A percentile compares a stretch with the other conserved stretches of the same genome.
Conservation (phyloP, 2,888 invertebrate species). For the Tetramorium bicarinatum region DNA sequence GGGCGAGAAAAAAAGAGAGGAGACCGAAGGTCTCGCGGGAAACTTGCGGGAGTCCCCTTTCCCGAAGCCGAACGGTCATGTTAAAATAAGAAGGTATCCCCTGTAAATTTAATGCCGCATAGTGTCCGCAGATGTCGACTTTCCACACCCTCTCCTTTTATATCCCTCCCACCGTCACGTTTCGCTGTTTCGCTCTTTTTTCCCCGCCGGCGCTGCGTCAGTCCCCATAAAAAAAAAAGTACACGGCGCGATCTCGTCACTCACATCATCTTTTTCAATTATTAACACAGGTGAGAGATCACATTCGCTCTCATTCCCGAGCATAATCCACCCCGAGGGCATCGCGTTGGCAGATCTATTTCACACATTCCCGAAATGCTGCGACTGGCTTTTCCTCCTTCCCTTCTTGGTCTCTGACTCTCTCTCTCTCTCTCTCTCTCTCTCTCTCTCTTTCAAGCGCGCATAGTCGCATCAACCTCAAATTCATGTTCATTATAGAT, state of each 20-base stretch:
- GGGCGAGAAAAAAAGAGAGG: neutral
- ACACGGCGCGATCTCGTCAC: neutral
- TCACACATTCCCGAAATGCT: slow-evolving; percentile 13
- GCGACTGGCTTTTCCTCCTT: slow-evolving; percentile 13
- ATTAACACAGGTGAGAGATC: slow-evolving; percentile 1
- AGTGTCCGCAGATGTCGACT: slow-evolving; percentile 22
- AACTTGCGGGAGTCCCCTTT: slow-evolving; percentile 21
- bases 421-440: neutral
- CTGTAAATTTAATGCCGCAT: slow-evolving; percentile 37
- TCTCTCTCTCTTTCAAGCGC: neutral
- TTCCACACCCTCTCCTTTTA: neutral
- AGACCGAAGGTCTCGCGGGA: slow-evolving; percentile 10
- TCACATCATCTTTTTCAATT: neutral
- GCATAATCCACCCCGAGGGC: neutral
- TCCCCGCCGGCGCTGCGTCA: too few relatives aligned
- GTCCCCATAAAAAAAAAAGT: slow-evolving; percentile 31
- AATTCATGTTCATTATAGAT: slow-evolving; percentile 43
- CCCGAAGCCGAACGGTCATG: slow-evolving; percentile 19
- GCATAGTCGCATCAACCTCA: slow-evolving; percentile 4
- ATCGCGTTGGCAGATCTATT: slow-evolving; percentile 18
- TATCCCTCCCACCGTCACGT: neutral
- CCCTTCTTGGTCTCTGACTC: neutral
- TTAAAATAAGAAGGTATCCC: slow-evolving; percentile 17
- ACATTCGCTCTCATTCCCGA: neutral
- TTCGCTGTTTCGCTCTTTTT: neutral